Base-by-base conservation (phyloP, 92 coral and sea anemone species). In the Blastomussa wellsi region DNA sequence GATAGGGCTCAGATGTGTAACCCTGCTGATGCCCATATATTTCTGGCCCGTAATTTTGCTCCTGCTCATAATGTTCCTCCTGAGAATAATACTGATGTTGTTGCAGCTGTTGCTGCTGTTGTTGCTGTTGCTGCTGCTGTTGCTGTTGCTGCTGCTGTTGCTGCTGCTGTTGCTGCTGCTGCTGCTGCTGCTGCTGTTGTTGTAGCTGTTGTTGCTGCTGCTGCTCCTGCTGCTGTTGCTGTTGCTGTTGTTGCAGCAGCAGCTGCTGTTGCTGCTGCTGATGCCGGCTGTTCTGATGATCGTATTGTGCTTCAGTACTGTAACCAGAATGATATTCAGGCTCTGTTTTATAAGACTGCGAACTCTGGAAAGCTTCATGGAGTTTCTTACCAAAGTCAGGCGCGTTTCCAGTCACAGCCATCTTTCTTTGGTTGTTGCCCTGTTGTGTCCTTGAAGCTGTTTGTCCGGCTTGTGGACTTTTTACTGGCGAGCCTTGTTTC, bases 21-120 rank as follows among this genome's bases (percentile, higher is more conserved):
- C 90, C 92, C 79, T 92, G 98, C 68, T 90, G 91, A 64, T 88
- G 95, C 69, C 92, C 92, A 68, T 92, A 93, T 64, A 78, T 74
- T 33, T 92, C 95, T 81, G 90, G 52, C 72, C 83, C 88, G 26
- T 94, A 93, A 67, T 90, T 77, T 57, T 83, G 91, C 57, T 86
- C 93, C 28, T 83, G 91, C 67, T 86, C 90, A 49, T 87, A 87
- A 33, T 92, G 92, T 20, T 86, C 90, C 86, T 86, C 93, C 31
- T 87, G 89, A 49, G 68, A 39, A 20, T 86, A 82, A 36, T 86
- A 86, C 74, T 87, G 89, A 53, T 76, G 81, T 64, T 90, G 87
- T 15, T 64, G 72, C 73, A 38, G 78, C 12, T 86, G 84, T 19
- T 62, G 77, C 19, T 80, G 86, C 20, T 74, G 76, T 37, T 78